These are phyloP conservation scores for Muscicapa comitata DNA, from an alignment of 2,797 vertebrate genomes.

Conservation along the genomic window DNA sequence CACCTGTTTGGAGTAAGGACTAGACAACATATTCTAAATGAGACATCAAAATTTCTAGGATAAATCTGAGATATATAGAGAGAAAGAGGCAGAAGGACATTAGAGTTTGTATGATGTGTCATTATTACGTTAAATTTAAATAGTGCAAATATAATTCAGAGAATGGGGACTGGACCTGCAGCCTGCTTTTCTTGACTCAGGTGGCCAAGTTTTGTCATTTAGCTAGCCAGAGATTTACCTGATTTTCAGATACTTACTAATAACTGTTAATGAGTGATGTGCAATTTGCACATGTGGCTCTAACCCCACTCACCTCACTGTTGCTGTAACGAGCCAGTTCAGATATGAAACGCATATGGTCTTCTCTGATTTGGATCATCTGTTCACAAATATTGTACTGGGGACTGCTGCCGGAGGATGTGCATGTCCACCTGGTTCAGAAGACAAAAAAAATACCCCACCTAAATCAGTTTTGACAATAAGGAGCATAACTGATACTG, in stretches of 20 bases:
- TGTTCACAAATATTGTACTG: conserved; percentile 99
- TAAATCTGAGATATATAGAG: background rate
- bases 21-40: background rate
- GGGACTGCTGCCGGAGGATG: conserved; percentile 91
- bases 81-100: background rate
- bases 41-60: background rate
- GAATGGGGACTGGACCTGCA: background rate
- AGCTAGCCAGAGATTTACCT: background rate
- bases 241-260: background rate
- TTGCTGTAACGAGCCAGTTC: conserved; percentile 99
- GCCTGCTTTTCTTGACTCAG: background rate
- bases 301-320: conserved; percentile 83
- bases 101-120: background rate
- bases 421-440: conserved; percentile 89
- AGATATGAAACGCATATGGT: conserved; percentile 99
- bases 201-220: background rate
- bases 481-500: background rate
- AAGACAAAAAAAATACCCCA: background rate
- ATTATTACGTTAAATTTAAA: background rate
- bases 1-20: background rate
- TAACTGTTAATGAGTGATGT: background rate
- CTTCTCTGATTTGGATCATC: conserved; percentile 98
- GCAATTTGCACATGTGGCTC: background rate
- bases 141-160: background rate
- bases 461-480: background rate